Evolutionary conservation across 2,113 vertebrate species (phyloP).

Genomic region (Taxidea taxus): DNA sequence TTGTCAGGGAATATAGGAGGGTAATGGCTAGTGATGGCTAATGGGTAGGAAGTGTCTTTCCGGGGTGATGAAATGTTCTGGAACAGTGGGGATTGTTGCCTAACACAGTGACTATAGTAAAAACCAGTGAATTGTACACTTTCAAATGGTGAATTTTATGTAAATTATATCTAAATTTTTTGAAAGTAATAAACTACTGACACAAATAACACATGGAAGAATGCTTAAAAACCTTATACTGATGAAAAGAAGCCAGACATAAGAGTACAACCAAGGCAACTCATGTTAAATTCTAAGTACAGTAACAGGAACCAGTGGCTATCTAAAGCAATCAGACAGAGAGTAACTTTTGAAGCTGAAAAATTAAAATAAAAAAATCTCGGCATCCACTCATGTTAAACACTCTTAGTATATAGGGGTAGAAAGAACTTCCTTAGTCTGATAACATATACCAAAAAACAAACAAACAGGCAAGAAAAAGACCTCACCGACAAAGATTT

Average conservation of each 20-base stretch:
- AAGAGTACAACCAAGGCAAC: not conserved
- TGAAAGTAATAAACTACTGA: not conserved
- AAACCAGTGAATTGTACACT: not conserved
- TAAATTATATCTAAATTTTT: not conserved
- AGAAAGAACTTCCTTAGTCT: not conserved
- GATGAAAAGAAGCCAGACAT: not conserved
- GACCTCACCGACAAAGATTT: not conserved
- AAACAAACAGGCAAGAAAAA: not conserved
- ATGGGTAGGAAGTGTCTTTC: not conserved
- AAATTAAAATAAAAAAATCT: conserved; percentile 10
- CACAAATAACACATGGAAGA: not conserved
- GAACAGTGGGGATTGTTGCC: not conserved
- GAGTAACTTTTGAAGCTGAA: not conserved
- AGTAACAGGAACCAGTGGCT: not conserved
- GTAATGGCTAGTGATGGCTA: not conserved
- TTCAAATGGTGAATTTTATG: not conserved
- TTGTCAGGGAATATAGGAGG: not conserved
- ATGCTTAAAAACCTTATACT: not conserved
- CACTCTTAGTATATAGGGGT: not conserved
- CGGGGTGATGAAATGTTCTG: not conserved
- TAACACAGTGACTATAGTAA: not conserved
- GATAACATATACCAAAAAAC: not conserved
- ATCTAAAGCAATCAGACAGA: not conserved
- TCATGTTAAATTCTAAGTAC: not conserved
- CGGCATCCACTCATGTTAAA: not conserved